Base-by-base conservation (phyloP, 2,797 vertebrate species). In the Coilia nasus region DNA sequence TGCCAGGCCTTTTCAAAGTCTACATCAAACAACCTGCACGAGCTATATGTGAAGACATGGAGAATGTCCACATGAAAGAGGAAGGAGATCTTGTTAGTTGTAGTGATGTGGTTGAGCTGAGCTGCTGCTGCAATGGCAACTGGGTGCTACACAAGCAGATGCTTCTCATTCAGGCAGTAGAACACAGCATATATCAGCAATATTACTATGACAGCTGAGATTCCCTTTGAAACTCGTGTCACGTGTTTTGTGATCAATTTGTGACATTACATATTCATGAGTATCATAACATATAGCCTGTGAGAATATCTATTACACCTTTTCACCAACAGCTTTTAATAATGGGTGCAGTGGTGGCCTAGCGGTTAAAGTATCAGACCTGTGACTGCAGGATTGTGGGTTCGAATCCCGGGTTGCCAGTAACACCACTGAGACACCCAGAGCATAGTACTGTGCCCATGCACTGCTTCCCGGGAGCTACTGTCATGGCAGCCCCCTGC, bases 11-110 rank as follows among this genome's bases (percentile, higher is more conserved):
- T 93, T 93, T 92, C 81, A 90, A 93, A 91, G 90, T 87, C 88
- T 17, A 93, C 93, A 92, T 95, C 93, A 95, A 95, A 95, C 91
- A 89, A 21, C 81, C 64, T 41, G 85, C 82, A 89, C 57, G 83
- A 86, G 90, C 86, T 85, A 88, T 87, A 87, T 31, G 25, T 28
- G 12, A 90, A 90, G 88, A 91, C 11, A 91, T 90, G 91, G 85
- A 89, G 87, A 91, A 91, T 89, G 89, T 83, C 54, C 71, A 85
- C 87, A 83, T 86, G 83, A 88, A 75, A 47, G 84, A 84, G 14
- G 11, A 15, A 10, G 0, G 71, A 25, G 19, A 41, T 78, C 71
- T 78, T 78, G 71, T 44, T 78, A 78, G 35, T 78, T 71, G 64
- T 71, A 35, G 25, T 25, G 64, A 15, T 31, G 23, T 64, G 2